Conservation (phyloP, 2,888 invertebrate species). For the Sclerodermus sp. region DNA sequence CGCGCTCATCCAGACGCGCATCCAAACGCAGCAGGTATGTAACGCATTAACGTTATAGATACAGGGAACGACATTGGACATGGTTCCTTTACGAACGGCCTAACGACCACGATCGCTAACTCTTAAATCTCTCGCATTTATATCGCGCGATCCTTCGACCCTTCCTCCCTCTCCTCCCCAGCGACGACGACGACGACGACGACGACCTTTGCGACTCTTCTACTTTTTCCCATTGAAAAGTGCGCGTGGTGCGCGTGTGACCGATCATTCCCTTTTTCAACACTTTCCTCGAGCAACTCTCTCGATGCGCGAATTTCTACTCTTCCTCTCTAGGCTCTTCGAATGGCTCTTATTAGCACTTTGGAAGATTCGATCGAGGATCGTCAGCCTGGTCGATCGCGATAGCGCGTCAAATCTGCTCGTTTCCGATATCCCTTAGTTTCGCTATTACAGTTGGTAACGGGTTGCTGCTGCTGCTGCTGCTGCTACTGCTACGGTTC, state of each 20-base stretch:
- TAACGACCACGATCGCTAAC: conserved; percentile 42
- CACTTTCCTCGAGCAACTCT: no score
- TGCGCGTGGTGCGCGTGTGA: no score
- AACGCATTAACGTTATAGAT: conserved; percentile 50
- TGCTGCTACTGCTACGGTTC: background rate
- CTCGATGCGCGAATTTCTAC: no score
- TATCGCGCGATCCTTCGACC: conserved; percentile 19
- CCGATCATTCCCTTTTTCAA: no score
- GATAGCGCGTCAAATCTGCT: conserved; percentile 21
- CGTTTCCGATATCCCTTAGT: conserved; percentile 6
- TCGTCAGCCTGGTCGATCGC: no score
- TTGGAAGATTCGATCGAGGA: no score
- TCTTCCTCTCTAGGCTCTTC: no score
- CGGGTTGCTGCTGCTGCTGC: background rate
- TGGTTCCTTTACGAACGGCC: conserved; percentile 25
- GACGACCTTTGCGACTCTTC: no score
- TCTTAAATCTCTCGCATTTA: conserved; percentile 38
- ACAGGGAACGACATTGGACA: conserved; percentile 37
- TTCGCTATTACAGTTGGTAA: conserved; percentile 6
- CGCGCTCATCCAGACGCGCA: conserved; percentile 4
- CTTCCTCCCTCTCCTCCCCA: background rate
- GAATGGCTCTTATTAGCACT: no score
- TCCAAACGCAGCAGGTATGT: conserved; percentile 27
- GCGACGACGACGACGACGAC: no score
- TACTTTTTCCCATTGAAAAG: no score